These are phyloP conservation scores for Mythimna pallens DNA, from an alignment of 2,888 invertebrate genomes.

Conservation along the genomic window DNA sequence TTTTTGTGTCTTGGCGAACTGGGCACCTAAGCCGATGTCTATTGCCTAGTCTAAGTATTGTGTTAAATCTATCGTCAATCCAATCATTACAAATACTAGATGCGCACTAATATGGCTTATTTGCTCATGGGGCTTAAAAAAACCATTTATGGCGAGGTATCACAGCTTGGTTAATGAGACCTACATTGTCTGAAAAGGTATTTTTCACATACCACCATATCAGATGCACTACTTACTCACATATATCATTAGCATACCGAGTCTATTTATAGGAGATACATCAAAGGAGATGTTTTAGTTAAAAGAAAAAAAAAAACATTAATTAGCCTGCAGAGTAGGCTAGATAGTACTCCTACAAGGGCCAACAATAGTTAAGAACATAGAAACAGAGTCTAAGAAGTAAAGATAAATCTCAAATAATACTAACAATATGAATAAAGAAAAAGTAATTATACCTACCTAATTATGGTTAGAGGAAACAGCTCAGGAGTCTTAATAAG, in stretches of 20 bases:
- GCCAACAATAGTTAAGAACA: background rate
- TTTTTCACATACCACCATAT: slow-evolving; percentile 14
- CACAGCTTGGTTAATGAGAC: slow-evolving; percentile 27
- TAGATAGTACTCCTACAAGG: background rate
- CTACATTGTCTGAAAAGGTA: slow-evolving; percentile 25
- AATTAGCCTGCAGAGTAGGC: background rate
- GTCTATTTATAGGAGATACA: slow-evolving; percentile 1
- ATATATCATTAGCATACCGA: slow-evolving; percentile 16
- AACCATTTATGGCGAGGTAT: slow-evolving; percentile 15
- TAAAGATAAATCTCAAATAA: background rate
- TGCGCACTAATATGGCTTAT: slow-evolving; percentile 2
- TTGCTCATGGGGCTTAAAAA: slow-evolving; percentile 2
- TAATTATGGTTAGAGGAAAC: background rate
- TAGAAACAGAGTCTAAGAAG: background rate
- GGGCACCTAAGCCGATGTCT: background rate
- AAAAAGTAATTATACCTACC: background rate
- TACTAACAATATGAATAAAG: background rate
- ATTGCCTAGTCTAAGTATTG: background rate
- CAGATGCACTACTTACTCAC: background rate
- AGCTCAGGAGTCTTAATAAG: background rate
- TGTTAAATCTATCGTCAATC: slow-evolving; percentile 1
- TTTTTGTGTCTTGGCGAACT: slow-evolving; percentile 9
- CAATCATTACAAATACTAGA: background rate
- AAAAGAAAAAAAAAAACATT: slow-evolving; percentile 16
- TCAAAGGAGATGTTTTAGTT: slow-evolving; percentile 9